Evolutionary conservation across 2,113 vertebrate genomes (phyloP).

Genomic region (Takifugu flavidus): DNA sequence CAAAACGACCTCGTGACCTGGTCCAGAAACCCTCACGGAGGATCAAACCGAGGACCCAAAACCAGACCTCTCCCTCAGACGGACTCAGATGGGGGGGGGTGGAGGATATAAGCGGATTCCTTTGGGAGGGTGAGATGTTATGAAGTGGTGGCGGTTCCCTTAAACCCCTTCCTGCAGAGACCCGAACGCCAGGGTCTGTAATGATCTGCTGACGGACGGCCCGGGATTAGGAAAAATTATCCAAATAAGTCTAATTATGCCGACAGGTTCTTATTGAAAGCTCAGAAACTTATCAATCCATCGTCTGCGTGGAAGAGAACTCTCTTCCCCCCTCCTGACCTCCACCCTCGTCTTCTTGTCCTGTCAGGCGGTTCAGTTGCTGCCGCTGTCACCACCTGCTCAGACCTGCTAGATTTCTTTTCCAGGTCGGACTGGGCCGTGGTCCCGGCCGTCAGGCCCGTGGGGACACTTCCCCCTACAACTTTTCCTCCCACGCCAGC

Average conservation of each 20-base stretch:
- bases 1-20: slow-evolving; percentile 41
- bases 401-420: slow-evolving; percentile 55
- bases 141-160: slow-evolving; percentile 21
- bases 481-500: too few relatives aligned
- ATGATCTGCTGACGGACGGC: slow-evolving; percentile 7
- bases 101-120: slow-evolving; percentile 28
- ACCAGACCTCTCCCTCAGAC: too few relatives aligned
- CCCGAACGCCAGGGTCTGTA: slow-evolving; percentile 5
- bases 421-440: background rate
- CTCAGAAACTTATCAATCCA: background rate
- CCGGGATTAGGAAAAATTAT: slow-evolving; percentile 2
- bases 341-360: slow-evolving; percentile 32
- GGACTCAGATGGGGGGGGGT: background rate
- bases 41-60: too few relatives aligned
- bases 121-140: slow-evolving; percentile 20
- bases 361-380: slow-evolving; percentile 53
- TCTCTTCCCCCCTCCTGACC: slow-evolving; percentile 46
- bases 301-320: slow-evolving; percentile 19
- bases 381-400: slow-evolving; percentile 49
- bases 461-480: too few relatives aligned
- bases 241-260: background rate
- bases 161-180: too few relatives aligned
- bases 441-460: background rate
- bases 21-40: slow-evolving; percentile 20
- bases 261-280: slow-evolving; percentile 1